Base-by-base conservation (phyloP, 92 coral and sea anemone genomes). In the Epizoanthus scotinus region DNA sequence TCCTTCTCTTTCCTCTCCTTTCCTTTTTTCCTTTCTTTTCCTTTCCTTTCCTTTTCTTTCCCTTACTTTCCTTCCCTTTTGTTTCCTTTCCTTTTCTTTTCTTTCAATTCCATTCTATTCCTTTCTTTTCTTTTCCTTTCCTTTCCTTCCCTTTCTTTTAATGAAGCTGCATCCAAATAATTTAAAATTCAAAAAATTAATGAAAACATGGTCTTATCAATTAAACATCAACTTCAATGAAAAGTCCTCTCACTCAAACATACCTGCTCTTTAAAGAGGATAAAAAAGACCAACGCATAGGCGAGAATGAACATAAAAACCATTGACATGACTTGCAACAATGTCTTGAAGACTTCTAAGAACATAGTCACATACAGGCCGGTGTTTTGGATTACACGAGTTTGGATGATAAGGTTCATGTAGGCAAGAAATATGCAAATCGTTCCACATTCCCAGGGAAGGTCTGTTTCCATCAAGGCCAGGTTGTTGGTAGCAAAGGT, bases 311-410 rank as follows among this genome's bases (percentile, higher is more conserved):
- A 94, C 90, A 94, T 57, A 21, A 82, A 19, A 60, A 83, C 79
- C 81, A 94, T 70, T 15, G 82, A 79, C 82, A 89, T 84, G 18
- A 92, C 91, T 44, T 86, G 86, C 62, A 89, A 28, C 65, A 94
- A 82, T 2, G 98, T 94, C 83, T 70, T 87, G 68, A 90, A 83
- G 52, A 94, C 93, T 70, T 92, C 97, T 12, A 89, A 78, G 53
- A 94, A 94, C 98, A 94, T 94, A 3, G 98, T 91, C 63, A 94
- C 93, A 69, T 94, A 94, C 81, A 94, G 81, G 22, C 98, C 98
- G 8, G 91, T 65, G 72, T 77, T 58, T 26, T 87, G 84, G 52
- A 89, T 26, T 34, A 85, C 70, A 60, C 91, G 91, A 26, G 82
- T 65, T 55, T 91, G 81, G 70, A 89, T 61, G 17, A 94, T 91